Evolutionary conservation across 2,113 vertebrate genomes (phyloP).

Genomic region (Haemorhous mexicanus): DNA sequence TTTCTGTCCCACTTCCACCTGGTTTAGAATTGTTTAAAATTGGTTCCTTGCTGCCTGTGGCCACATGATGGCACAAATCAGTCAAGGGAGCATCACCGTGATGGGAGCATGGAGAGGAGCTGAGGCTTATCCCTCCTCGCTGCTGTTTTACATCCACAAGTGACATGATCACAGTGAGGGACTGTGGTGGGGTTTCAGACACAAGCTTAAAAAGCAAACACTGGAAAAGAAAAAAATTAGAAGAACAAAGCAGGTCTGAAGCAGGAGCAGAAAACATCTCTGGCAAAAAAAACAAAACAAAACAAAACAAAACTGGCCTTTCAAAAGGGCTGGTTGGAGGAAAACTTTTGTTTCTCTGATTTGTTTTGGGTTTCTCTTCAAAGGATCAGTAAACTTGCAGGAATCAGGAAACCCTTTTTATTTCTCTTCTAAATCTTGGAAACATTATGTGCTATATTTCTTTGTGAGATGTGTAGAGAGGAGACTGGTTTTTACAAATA

Average conservation of each 20-base stretch:
- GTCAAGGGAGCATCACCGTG: conserved; percentile 1
- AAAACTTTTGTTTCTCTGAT: background rate
- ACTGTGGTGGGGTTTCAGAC: background rate
- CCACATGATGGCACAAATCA: conserved; percentile 74
- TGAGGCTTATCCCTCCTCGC: background rate
- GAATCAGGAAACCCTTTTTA: background rate
- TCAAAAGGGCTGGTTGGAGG: background rate
- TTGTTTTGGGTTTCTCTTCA: background rate
- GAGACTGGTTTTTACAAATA: background rate
- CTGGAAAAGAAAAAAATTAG: background rate
- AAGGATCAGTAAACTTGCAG: background rate
- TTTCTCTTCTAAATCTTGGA: background rate
- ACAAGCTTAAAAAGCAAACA: background rate
- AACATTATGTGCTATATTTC: background rate
- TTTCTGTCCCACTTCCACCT: background rate
- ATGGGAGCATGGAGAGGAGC: background rate
- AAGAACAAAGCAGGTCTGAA: background rate
- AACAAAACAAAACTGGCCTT: background rate
- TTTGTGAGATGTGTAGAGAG: background rate
- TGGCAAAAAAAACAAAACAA: background rate
- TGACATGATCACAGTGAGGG: background rate
- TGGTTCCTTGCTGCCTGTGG: conserved; percentile 2
- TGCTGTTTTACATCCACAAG: background rate
- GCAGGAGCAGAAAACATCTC: background rate
- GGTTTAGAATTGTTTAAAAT: background rate